Conservation (phyloP, 2,888 invertebrate species). For the Stramonita haemastoma region DNA sequence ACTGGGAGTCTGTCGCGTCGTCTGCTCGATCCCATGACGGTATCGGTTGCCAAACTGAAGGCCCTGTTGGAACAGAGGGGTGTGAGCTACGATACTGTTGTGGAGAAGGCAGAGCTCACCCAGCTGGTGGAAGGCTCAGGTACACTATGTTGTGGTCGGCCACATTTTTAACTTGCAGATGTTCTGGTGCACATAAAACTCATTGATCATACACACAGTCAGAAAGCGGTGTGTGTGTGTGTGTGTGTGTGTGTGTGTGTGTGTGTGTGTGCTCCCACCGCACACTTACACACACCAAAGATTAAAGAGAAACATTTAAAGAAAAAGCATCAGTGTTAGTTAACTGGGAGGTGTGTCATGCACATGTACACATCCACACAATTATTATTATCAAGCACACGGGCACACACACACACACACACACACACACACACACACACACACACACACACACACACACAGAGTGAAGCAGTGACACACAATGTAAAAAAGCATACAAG, state of each 20-base stretch:
- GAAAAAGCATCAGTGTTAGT: too few species aligned
- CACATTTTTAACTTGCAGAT: background rate
- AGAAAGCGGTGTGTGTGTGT: background rate
- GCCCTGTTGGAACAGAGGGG: conserved; percentile 77
- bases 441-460: conserved; percentile 10
- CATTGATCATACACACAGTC: background rate
- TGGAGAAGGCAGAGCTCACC: conserved; percentile 77
- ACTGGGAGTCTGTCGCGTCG: conserved; percentile 70
- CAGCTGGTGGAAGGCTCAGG: conserved; percentile 77
- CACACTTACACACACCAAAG: too few species aligned
- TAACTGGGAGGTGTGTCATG: too few species aligned
- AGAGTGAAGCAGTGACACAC: background rate
- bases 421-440: conserved; percentile 7
- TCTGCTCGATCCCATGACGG: conserved; percentile 76
- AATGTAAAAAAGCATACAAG: background rate
- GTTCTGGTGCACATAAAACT: background rate
- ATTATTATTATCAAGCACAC: background rate
- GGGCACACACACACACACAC: background rate
- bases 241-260: background rate
- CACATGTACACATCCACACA: too few species aligned
- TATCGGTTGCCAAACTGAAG: conserved; percentile 77
- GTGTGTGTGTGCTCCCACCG: too few species aligned
- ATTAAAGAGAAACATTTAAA: too few species aligned
- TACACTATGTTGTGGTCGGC: conserved; percentile 46
- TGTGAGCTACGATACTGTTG: conserved; percentile 76